These are phyloP conservation scores for Dicycla oo DNA, from an alignment of 2,888 invertebrate species.

Conservation along the genomic window DNA sequence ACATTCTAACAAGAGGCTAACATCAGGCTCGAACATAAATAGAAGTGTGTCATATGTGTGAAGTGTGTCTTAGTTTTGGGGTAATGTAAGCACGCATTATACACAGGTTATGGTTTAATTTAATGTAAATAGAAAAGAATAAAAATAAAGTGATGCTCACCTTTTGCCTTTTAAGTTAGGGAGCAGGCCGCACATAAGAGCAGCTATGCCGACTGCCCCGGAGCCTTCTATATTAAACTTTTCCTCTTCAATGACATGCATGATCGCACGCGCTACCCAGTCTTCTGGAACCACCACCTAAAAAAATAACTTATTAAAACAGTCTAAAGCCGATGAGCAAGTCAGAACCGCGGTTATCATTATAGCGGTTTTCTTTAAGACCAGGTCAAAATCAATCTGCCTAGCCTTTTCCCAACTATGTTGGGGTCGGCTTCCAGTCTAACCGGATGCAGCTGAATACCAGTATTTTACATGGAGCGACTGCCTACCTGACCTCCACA, in stretches of 20 bases:
- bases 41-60: no score
- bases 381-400: no score
- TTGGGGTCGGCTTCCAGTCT: no score
- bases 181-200: conserved; percentile 94
- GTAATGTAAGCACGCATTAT: no score
- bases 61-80: no score
- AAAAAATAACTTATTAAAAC: conserved; percentile 11
- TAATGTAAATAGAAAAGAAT: background rate
- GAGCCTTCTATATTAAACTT: conserved; percentile 97
- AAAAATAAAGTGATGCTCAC: conserved; percentile 80
- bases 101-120: no score
- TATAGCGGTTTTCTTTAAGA: background rate
- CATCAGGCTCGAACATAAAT: no score
- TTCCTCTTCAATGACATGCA: conserved; percentile 94
- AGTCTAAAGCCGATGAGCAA: background rate
- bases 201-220: conserved; percentile 95
- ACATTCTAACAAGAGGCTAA: no score
- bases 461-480: no score
- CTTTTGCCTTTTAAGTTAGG: conserved; percentile 96
- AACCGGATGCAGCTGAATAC: no score
- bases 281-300: conserved; percentile 95
- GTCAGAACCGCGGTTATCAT: background rate
- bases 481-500: no score
- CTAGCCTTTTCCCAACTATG: no score
- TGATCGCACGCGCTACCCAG: conserved; percentile 95